phyloP scores from a whole-genome alignment of 2,113 vertebrate species.

The Zootoca vivipara region DNA sequence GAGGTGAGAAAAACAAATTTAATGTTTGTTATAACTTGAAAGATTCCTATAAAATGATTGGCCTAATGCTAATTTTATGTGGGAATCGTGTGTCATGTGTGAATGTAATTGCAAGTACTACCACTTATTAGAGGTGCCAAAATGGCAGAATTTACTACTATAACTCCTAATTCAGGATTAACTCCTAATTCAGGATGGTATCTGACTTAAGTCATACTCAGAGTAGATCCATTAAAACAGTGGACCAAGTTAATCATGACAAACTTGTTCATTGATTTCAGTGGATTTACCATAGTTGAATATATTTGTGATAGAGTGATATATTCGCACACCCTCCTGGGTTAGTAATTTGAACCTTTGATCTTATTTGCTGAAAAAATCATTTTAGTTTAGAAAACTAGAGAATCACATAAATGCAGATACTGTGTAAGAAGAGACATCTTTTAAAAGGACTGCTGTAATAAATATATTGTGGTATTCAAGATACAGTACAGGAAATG shows the following conservation, averaged over 20 bases:
- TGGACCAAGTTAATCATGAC: too few relatives aligned
- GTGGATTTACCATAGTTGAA: too few relatives aligned
- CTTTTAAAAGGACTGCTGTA: background rate
- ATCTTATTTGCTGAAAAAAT: conserved; percentile 26
- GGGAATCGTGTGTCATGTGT: background rate
- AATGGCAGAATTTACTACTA: background rate
- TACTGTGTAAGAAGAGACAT: background rate
- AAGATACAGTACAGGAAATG: conserved; percentile 2
- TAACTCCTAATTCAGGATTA: too few relatives aligned
- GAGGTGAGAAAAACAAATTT: background rate
- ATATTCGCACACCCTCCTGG: background rate
- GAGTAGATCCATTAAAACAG: too few relatives aligned
- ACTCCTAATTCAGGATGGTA: background rate
- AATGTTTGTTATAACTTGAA: background rate
- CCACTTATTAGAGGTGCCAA: background rate
- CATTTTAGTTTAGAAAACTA: conserved; percentile 29
- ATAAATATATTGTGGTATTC: conserved; percentile 20
- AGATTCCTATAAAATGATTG: background rate
- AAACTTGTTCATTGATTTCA: too few relatives aligned
- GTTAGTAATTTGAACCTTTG: conserved; percentile 19
- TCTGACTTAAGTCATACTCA: background rate
- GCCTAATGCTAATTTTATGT: background rate
- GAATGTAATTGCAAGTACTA: background rate
- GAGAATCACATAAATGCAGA: background rate
- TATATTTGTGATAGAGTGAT: background rate